These are phyloP conservation scores for Propithecus deckenii DNA, from an alignment of 2,797 vertebrate genomes.

Conservation along the genomic window DNA sequence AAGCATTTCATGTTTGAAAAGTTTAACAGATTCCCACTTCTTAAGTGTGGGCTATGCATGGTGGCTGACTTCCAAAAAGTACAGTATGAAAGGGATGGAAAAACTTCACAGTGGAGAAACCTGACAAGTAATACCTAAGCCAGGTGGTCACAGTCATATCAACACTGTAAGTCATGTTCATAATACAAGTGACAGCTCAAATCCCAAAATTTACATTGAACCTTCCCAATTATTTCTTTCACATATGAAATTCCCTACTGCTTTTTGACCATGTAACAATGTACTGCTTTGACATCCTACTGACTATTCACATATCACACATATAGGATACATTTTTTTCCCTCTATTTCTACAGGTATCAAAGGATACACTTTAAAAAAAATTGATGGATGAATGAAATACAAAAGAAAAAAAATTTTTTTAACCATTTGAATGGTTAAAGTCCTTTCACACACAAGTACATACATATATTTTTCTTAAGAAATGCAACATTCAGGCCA, in stretches of 20 bases:
- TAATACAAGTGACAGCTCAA: neutral
- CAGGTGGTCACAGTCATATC: neutral
- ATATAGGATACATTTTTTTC: neutral
- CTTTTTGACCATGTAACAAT: neutral
- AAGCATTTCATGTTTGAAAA: neutral
- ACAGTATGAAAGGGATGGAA: neutral
- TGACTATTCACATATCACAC: neutral
- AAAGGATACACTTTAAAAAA: neutral
- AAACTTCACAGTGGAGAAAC: neutral
- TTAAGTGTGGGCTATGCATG: neutral
- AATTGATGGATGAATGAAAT: neutral
- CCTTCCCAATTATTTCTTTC: neutral
- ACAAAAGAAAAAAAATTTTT: neutral
- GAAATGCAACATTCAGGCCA: neutral
- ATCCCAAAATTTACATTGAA: neutral
- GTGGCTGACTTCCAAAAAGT: neutral
- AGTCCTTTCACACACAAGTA: neutral
- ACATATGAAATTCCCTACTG: neutral
- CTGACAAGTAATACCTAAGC: neutral
- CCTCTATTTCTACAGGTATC: too few relatives aligned
- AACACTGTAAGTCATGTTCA: neutral
- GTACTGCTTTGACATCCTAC: neutral
- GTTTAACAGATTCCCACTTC: neutral
- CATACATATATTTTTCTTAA: neutral
- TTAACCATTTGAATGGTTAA: neutral